Base-by-base conservation (phyloP, 2,888 invertebrate species). In the Drosophila multiciliata region DNA sequence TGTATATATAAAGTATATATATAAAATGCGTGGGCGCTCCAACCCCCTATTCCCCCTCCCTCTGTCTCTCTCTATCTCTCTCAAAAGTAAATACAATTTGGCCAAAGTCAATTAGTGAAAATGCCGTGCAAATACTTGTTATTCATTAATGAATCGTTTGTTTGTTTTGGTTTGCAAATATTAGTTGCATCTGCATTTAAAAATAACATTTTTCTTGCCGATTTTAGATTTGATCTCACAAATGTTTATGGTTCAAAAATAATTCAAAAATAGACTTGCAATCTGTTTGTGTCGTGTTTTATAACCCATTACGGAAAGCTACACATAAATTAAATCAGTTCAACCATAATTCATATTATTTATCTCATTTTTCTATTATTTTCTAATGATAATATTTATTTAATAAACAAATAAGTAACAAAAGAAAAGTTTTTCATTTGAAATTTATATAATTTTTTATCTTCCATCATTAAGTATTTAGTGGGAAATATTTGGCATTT, bases 41-140 rank as follows among this genome's bases (percentile, higher is more conserved):
- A 4, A 1, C 8, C 11, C 40, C 5, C 2, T 29, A 29, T 29
- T 0, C 29, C 2, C 29, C 3, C 26, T 8, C 7, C 3, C 26
- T 17, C n/a, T 4, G 20, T 12, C 7, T 6, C 26, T 17, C n/a
- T 4, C 32, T 12, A 0, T 48, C n/a, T n/a, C n/a, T n/a, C 12
- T 5, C 42, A 15, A 26, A 8, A 36, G 42, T 32, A 50, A 63
- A 45, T 15, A 54, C 36, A 20, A 54, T 6, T 55, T 48, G 62
- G 52, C 32, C 36, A 26, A 76, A 76, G 62, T 72, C 67, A 67
- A 76, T 76, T 76, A 77, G 71, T 63, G 42, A 38, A 23, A 58
- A 61, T 65, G 63, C 26, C 50, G 35, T 29, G 53, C 55, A 70
- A 45, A 71, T 55, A 48, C 60, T 52, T 63, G 53, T 60, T 59